A percentile compares a stretch with the other conserved stretches of the same genome.
Evolutionary conservation across 2,113 vertebrate species (phyloP).

Genomic region (Marcusenius ussheri): DNA sequence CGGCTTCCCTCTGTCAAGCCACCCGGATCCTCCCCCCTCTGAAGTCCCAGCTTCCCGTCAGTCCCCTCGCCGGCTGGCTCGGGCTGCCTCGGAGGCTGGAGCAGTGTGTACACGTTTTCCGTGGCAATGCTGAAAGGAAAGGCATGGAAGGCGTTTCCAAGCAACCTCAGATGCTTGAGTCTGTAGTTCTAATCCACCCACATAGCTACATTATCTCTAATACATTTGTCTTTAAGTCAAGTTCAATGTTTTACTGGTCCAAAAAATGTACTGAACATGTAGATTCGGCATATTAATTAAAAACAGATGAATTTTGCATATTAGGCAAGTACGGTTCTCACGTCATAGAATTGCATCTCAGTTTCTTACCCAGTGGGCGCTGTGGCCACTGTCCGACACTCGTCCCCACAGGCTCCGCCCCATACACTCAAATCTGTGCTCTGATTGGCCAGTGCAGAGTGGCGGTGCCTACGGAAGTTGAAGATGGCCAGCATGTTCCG

Average conservation of each 20-base stretch:
- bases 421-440: slow-evolving; percentile 45
- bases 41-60: slow-evolving; percentile 25
- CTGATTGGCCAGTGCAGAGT: slow-evolving; percentile 58
- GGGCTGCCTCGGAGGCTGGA: slow-evolving; percentile 52
- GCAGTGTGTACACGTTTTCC: slow-evolving; percentile 64
- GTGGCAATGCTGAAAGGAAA: slow-evolving; percentile 42
- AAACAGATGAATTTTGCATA: background rate
- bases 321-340: background rate
- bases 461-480: slow-evolving; percentile 65
- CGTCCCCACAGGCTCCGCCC: slow-evolving; percentile 38
- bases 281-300: background rate
- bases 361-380: slow-evolving; percentile 16
- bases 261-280: background rate
- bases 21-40: slow-evolving; percentile 41
- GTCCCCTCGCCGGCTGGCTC: slow-evolving; percentile 35
- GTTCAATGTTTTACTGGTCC: background rate
- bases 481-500: slow-evolving; percentile 64
- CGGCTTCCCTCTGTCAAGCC: slow-evolving; percentile 45
- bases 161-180: background rate
- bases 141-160: background rate
- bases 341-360: background rate
- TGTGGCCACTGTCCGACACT: slow-evolving; percentile 35
- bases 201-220: background rate
- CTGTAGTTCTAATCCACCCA: background rate
- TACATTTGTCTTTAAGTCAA: background rate